Evolutionary conservation across 2,888 invertebrate species (phyloP).

Genomic region (Himalopsyche japonica): DNA sequence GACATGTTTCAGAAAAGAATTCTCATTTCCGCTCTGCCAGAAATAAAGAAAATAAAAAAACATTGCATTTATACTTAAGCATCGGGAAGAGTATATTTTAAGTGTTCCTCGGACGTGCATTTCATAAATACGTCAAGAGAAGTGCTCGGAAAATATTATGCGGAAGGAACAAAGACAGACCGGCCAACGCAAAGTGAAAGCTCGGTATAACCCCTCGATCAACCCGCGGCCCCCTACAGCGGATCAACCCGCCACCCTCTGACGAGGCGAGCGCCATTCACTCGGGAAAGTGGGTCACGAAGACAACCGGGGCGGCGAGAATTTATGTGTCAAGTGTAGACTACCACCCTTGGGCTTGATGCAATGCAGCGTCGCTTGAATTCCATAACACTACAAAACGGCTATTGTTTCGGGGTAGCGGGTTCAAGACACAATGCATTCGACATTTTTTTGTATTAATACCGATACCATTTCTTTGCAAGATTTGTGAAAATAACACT

Average conservation of each 20-base stretch:
- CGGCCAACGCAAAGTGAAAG: not conserved
- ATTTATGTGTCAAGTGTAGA: not conserved
- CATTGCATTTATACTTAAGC: no score
- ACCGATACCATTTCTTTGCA: no score
- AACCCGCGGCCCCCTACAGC: not conserved
- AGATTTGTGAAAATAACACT: no score
- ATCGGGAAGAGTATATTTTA: not conserved
- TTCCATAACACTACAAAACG: not conserved
- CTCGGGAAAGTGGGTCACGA: not conserved
- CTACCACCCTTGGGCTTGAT: not conserved
- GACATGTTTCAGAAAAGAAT: no score
- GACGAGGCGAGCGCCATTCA: not conserved
- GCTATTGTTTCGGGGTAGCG: not conserved
- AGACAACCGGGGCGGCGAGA: not conserved
- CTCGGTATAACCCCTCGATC: not conserved
- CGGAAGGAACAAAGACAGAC: not conserved
- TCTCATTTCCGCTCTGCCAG: no score
- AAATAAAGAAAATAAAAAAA: no score
- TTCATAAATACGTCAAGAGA: not conserved
- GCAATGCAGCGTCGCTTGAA: not conserved
- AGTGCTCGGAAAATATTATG: not conserved
- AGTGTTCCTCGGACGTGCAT: not conserved
- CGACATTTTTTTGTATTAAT: no score
- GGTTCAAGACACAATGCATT: not conserved
- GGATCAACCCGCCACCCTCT: not conserved